Evolutionary conservation across 2,888 invertebrate genomes (phyloP).

Genomic region (Erebia palarica): DNA sequence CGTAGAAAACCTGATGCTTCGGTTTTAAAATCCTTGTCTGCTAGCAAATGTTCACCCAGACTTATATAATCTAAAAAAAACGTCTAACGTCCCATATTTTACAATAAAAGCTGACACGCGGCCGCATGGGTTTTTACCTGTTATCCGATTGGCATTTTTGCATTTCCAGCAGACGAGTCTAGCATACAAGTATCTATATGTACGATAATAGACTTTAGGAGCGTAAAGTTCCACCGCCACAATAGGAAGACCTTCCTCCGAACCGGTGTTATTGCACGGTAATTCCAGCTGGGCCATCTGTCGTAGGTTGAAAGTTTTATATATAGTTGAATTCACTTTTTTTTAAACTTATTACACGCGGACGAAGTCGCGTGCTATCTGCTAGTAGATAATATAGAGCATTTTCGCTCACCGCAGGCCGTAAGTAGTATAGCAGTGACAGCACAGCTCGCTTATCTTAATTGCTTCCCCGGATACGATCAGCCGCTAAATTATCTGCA

Average conservation of each 20-base stretch:
- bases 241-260: too few relatives aligned
- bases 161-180: slow-evolving; percentile 35
- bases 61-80: slow-evolving; percentile 3
- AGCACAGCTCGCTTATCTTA: slow-evolving; percentile 75
- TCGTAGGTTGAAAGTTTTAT: too few relatives aligned
- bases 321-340: neutral
- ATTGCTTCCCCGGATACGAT: slow-evolving; percentile 74
- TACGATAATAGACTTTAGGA: neutral
- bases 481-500: slow-evolving; percentile 67
- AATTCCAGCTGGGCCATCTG: too few relatives aligned
- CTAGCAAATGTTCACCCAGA: too few relatives aligned
- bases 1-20: too few relatives aligned
- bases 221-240: too few relatives aligned
- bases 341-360: too few relatives aligned
- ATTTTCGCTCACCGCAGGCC: slow-evolving; percentile 53
- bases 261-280: too few relatives aligned
- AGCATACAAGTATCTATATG: slow-evolving; percentile 28
- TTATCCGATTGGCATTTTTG: slow-evolving; percentile 30
- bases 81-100: neutral
- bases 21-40: too few relatives aligned
- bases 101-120: slow-evolving; percentile 15
- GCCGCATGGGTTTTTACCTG: slow-evolving; percentile 24
- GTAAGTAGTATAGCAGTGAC: slow-evolving; percentile 64
- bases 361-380: too few relatives aligned
- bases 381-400: slow-evolving; percentile 32